A percentile compares a stretch with the other conserved stretches of the same genome.
These are phyloP conservation scores for Macropis europaea DNA, from an alignment of 2,888 invertebrate genomes.

Conservation along the genomic window DNA sequence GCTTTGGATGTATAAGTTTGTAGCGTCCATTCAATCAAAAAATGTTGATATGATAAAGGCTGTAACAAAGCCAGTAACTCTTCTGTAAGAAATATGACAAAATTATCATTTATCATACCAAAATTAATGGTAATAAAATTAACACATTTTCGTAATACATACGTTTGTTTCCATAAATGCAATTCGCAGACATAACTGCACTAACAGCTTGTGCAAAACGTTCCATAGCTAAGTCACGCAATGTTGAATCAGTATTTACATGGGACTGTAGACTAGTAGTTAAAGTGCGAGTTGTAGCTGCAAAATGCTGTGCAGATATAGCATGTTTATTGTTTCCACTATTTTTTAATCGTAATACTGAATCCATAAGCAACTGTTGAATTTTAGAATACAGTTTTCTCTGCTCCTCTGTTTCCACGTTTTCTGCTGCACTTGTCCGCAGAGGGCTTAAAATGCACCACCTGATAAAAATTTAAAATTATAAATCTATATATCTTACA, in stretches of 20 bases:
- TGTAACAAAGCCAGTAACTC: constrained; percentile 75
- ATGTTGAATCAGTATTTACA: constrained; percentile 57
- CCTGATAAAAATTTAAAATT: constrained; percentile 47
- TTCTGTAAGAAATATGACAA: constrained; percentile 65
- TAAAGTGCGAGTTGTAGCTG: constrained; percentile 71
- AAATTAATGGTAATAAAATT: background rate
- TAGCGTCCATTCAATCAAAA: constrained; percentile 77
- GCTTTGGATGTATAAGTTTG: constrained; percentile 76
- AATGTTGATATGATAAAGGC: constrained; percentile 75
- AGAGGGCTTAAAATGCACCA: constrained; percentile 77
- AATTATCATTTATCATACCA: background rate
- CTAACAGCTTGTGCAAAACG: constrained; percentile 92
- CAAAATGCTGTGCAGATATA: constrained; percentile 78
- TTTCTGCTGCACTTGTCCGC: constrained; percentile 47
- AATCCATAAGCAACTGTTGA: constrained; percentile 77
- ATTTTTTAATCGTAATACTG: constrained; percentile 73
- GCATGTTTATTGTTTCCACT: constrained; percentile 75
- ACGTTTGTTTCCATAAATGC: constrained; percentile 90
- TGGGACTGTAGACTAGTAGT: constrained; percentile 64
- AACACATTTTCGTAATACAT: constrained; percentile 39
- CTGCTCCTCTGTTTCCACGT: constrained; percentile 57
- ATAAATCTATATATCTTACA: background rate
- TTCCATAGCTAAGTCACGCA: constrained; percentile 82
- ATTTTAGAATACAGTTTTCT: constrained; percentile 75
- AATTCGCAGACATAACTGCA: constrained; percentile 88